Conservation (phyloP, 35 echinoderm and acorn worm genomes). For the Apostichopus japonicus region DNA sequence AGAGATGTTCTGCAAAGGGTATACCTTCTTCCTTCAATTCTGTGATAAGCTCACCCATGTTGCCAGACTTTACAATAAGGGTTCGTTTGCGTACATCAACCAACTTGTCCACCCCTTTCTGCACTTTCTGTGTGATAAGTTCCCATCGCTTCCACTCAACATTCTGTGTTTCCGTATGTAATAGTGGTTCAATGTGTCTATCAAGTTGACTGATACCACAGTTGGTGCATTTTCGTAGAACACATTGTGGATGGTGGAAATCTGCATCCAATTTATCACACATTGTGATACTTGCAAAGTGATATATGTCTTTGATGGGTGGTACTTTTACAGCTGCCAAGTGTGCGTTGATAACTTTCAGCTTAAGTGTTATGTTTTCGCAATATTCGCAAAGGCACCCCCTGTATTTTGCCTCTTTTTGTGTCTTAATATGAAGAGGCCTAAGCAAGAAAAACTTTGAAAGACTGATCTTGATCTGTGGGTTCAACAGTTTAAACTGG, state of each 20-base stretch:
- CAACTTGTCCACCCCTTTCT: background rate
- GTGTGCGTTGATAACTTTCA: slow-evolving; percentile 8
- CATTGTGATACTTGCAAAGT: background rate
- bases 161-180: background rate
- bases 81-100: slow-evolving; percentile 8
- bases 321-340: background rate
- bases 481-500: background rate
- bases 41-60: background rate
- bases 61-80: slow-evolving; percentile 36
- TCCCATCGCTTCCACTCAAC: slow-evolving; percentile 19
- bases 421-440: slow-evolving; percentile 25
- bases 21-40: slow-evolving; percentile 60
- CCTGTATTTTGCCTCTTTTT: slow-evolving; percentile 5
- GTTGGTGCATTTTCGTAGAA: background rate
- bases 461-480: slow-evolving; percentile 3
- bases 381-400: slow-evolving; percentile 61
- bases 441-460: slow-evolving; percentile 36
- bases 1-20: slow-evolving; percentile 59
- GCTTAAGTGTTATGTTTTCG: slow-evolving; percentile 41
- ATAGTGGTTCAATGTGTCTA: background rate
- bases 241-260: slow-evolving; percentile 31
- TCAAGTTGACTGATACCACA: slow-evolving; percentile 25
- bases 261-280: slow-evolving; percentile 21
- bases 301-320: background rate
- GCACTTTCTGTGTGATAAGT: background rate